Percentiles rank a stretch among this genome's conserved stretches.
These are phyloP conservation scores for Automeris io DNA, from an alignment of 2,888 invertebrate genomes.

Conservation along the genomic window DNA sequence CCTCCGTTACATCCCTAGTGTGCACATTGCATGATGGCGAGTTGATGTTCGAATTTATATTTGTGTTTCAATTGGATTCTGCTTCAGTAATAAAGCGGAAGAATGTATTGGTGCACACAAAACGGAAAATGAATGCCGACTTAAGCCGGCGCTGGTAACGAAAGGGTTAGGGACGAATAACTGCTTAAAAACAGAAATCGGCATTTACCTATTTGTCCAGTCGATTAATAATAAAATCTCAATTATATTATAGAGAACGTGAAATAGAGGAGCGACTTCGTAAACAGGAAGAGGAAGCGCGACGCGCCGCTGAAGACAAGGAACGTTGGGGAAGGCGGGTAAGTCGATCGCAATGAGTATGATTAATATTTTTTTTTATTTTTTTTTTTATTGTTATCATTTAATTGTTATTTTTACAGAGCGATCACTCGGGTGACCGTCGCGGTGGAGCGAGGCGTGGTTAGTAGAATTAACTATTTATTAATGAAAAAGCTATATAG, in stretches of 20 bases:
- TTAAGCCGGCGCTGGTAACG: too few relatives aligned
- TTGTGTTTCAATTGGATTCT: too few relatives aligned
- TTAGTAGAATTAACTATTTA: slow-evolving; percentile 26
- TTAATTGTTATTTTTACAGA: slow-evolving; percentile 33
- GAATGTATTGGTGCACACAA: too few relatives aligned
- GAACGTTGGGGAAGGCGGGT: slow-evolving; percentile 67
- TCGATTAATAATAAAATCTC: slow-evolving; percentile 5
- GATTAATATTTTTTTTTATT: background rate
- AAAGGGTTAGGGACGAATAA: too few relatives aligned
- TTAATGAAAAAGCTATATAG: too few relatives aligned
- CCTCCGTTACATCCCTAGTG: too few relatives aligned
- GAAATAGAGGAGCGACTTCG: slow-evolving; percentile 93
- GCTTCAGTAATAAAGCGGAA: too few relatives aligned
- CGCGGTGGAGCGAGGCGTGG: slow-evolving; percentile 59
- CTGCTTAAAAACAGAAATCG: too few relatives aligned
- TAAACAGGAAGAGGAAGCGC: slow-evolving; percentile 73
- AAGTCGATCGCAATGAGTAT: slow-evolving; percentile 11
- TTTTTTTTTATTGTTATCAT: background rate
- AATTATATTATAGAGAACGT: slow-evolving; percentile 75
- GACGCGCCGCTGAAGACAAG: slow-evolving; percentile 55
- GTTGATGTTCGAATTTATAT: too few relatives aligned
- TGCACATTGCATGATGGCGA: too few relatives aligned
- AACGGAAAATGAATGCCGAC: too few relatives aligned
- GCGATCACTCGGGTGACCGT: slow-evolving; percentile 64
- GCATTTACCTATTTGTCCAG: too few relatives aligned